Conservation (phyloP, 2,797 vertebrate genomes). For the Hybognathus amarus region DNA sequence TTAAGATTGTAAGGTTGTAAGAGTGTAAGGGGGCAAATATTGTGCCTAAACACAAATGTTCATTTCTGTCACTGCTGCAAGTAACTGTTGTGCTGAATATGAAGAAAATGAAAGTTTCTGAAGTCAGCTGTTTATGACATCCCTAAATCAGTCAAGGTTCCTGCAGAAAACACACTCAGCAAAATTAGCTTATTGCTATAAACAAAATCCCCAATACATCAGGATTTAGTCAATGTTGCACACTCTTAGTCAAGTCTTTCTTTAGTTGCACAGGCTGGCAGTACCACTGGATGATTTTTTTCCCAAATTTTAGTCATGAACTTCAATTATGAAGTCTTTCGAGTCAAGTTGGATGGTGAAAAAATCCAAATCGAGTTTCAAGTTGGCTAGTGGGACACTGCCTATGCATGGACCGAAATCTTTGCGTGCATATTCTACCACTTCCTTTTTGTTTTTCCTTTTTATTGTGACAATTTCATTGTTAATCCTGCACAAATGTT, state of each 20-base stretch:
- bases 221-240: not conserved
- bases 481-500: slow-evolving; percentile 13
- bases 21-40: no score
- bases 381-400: not conserved
- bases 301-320: not conserved
- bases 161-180: not conserved
- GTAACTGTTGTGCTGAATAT: not conserved
- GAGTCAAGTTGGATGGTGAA: not conserved
- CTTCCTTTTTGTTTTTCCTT: slow-evolving; percentile 7
- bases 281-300: not conserved
- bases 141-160: not conserved
- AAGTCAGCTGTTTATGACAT: not conserved
- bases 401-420: not conserved
- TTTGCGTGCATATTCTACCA: slow-evolving; percentile 9
- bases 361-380: not conserved
- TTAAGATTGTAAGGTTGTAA: no score
- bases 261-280: not conserved
- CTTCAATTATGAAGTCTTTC: not conserved
- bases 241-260: not conserved
- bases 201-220: not conserved
- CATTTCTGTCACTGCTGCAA: not conserved
- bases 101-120: not conserved
- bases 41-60: not conserved
- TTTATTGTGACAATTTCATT: not conserved
- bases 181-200: not conserved